Percentiles rank a stretch among this genome's conserved stretches.
Conservation (phyloP, 1,140 invertebrate genomes). For the Anadara kagoshimensis region DNA sequence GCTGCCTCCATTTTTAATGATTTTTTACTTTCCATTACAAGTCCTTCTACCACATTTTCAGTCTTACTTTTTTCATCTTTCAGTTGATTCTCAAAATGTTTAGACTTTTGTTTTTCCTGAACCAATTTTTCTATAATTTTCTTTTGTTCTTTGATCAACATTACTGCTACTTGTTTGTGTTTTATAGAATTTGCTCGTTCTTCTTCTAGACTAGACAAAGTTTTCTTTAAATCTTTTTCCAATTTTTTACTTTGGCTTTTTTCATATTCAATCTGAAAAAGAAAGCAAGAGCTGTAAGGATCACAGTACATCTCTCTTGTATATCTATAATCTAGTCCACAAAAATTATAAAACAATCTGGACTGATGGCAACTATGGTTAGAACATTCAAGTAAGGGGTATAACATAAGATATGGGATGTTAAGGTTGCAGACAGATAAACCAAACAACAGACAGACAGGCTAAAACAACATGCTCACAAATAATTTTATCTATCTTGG, state of each 20-base stretch:
- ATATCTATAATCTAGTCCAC: no score
- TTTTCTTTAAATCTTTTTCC: constrained; percentile 87
- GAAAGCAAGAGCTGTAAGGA: not conserved
- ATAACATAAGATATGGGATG: no score
- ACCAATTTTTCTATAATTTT: constrained; percentile 77
- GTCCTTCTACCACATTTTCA: constrained; percentile 88
- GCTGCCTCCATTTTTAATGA: constrained; percentile 92
- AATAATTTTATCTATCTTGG: no score
- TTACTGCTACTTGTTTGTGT: constrained; percentile 81
- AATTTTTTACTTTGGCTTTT: constrained; percentile 83
- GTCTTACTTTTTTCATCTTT: constrained; percentile 88
- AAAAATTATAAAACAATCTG: no score
- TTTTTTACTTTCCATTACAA: constrained; percentile 92
- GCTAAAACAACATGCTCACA: no score
- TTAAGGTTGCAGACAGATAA: no score
- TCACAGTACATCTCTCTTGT: no score
- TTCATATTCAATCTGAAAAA: constrained; percentile 80
- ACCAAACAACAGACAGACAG: no score
- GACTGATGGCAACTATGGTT: no score
- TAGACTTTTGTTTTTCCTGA: constrained; percentile 87
- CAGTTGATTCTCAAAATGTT: constrained; percentile 79
- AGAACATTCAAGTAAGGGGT: no score
- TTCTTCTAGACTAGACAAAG: constrained; percentile 83
- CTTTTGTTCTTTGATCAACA: constrained; percentile 70
- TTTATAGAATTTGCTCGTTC: constrained; percentile 84